Conservation (phyloP, 2,888 invertebrate genomes). For the Pseudococcus jackbeardsleyi region DNA sequence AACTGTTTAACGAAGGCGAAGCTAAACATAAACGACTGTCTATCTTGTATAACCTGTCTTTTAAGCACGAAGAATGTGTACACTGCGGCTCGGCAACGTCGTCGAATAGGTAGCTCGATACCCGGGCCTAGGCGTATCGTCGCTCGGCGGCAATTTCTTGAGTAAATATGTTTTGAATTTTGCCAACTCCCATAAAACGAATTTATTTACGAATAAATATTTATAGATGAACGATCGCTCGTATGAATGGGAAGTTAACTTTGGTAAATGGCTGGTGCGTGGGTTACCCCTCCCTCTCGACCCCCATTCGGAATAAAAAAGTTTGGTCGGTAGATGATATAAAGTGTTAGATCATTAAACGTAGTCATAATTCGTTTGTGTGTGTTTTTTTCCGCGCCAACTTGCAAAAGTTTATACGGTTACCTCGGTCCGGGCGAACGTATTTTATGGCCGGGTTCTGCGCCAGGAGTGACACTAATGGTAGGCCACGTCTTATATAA, state of each 20-base stretch:
- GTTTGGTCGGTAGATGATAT: background rate
- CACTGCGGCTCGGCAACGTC: background rate
- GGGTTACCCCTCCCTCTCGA: background rate
- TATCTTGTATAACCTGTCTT: slow-evolving; percentile 36
- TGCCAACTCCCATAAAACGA: slow-evolving; percentile 40
- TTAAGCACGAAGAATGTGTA: slow-evolving; percentile 32
- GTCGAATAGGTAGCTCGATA: background rate
- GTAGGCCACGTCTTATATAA: slow-evolving; percentile 20
- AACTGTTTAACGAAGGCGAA: slow-evolving; percentile 33
- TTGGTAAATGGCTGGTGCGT: background rate
- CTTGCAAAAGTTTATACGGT: slow-evolving; percentile 8
- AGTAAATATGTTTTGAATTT: slow-evolving; percentile 53
- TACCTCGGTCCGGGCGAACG: background rate
- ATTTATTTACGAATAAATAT: slow-evolving; percentile 52
- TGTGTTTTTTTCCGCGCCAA: background rate
- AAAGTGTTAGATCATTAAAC: slow-evolving; percentile 40
- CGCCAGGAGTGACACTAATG: slow-evolving; percentile 28
- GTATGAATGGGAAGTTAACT: background rate
- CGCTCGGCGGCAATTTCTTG: slow-evolving; percentile 8
- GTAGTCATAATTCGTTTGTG: slow-evolving; percentile 49
- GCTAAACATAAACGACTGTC: slow-evolving; percentile 32
- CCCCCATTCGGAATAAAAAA: background rate
- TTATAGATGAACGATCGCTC: slow-evolving; percentile 31
- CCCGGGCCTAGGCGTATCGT: no score
- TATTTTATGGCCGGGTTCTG: slow-evolving; percentile 4